Evolutionary conservation across 2,113 vertebrate species (phyloP), one percentile per base, ranked within the genome.

Genomic region (Bagarius yarrelli): DNA sequence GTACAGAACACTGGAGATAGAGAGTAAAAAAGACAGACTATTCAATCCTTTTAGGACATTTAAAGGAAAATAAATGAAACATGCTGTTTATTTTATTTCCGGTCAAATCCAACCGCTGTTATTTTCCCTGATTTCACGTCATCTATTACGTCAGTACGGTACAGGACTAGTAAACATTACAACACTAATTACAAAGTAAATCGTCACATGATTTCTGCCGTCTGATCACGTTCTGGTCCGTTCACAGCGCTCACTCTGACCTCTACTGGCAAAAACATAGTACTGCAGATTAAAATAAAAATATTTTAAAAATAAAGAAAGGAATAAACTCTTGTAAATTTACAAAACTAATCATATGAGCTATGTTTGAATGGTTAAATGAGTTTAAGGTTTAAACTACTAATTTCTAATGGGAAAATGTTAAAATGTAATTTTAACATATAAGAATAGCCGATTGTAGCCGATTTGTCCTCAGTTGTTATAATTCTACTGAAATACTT

Each of bases 231-330:
- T 59, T 56, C 5, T 14, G 55, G 34, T 50, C 19, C 16, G 15
- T n/a, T 23, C 11, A 44, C 53, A 74, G 3, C 16, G 50, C 9
- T 21, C 66, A 67, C 53, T 18, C 21, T 67, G 80, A 67, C 80
- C 80, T 76, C 80, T 81, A 18, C 72, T 81, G 80, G 71, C 57
- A 63, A 5, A 44, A 56, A 74, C n/a, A 52, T 4, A 9, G 71
- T 44, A 81, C 59, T 25, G 27, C 23, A 63, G 23, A 47, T n/a
- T 40, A 9, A 25, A 23, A 14, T 19, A 52, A 57, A n/a, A 16
- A 53, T 14, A 40, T 40, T 40, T 8, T n/a, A n/a, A 15, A 69
- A 69, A 69, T 69, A 9, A 53, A 9, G 32, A 23, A 52, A 53
- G 16, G 11, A 32, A 18, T 44, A 4, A 25, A n/a, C 13, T 2